A percentile compares a stretch with the other conserved stretches of the same genome.
phyloP scores from a whole-genome alignment of 2,797 vertebrate genomes.

The Prionace glauca region DNA sequence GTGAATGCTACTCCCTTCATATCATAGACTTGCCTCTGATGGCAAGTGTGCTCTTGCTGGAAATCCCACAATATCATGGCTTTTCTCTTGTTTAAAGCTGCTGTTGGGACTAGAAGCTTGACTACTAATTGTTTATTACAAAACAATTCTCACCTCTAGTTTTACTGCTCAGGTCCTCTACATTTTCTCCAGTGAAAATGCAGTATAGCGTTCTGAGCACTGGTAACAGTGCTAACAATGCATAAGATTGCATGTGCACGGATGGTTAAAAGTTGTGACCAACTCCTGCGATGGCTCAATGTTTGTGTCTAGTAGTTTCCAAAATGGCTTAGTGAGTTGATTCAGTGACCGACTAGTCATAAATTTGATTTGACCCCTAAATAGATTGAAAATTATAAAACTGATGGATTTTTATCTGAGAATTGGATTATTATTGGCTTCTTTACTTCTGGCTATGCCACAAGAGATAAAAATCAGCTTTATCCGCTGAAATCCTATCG shows the following conservation, averaged over 20 bases:
- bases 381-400: not conserved
- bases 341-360: not conserved
- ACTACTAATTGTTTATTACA: not conserved
- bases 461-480: not conserved
- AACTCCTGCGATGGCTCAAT: not conserved
- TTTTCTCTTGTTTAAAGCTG: not conserved
- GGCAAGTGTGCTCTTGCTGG: not conserved
- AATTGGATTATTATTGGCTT: not conserved
- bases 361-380: not conserved
- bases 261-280: not conserved
- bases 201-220: not conserved
- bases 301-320: not conserved
- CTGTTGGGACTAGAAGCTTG: not conserved
- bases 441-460: not conserved
- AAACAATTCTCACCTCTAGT: not conserved
- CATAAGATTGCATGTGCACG: not conserved
- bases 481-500: not conserved
- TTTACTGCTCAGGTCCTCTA: not conserved
- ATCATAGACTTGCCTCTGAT: not conserved
- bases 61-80: not conserved
- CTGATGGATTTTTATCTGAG: not conserved
- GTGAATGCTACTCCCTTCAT: not conserved
- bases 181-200: not conserved
- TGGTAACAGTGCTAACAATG: not conserved
- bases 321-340: not conserved